Evolutionary conservation across 2,888 invertebrate genomes (phyloP).

Genomic region (Ophion obscuratus): DNA sequence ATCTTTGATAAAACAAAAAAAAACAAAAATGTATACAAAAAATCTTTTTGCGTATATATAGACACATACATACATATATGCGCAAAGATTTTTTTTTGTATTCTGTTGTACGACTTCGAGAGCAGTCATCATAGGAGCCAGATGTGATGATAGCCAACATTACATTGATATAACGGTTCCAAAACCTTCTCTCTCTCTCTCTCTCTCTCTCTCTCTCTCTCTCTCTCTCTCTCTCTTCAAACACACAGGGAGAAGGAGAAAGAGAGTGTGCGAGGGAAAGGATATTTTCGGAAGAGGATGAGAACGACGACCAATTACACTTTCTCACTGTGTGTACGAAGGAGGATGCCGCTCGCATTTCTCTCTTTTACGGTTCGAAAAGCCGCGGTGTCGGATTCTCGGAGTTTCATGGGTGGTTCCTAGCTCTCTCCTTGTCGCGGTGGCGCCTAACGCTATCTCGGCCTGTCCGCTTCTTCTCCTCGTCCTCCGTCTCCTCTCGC

Average conservation of each 20-base stretch:
- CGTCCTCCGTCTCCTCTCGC: conserved; percentile 75
- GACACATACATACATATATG: too few relatives aligned
- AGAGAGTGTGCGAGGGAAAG: conserved; percentile 39
- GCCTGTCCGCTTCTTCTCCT: conserved; percentile 71
- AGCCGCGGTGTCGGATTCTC: conserved; percentile 74
- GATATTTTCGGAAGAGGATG: conserved; percentile 21
- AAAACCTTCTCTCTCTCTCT: background rate
- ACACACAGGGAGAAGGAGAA: background rate
- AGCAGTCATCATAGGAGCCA: too few relatives aligned
- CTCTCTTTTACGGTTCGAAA: conserved; percentile 18
- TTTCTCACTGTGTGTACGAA: conserved; percentile 46
- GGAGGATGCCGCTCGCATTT: conserved; percentile 48
- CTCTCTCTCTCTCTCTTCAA: background rate
- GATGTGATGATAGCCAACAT: too few relatives aligned
- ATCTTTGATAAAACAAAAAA: too few relatives aligned
- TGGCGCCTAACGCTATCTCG: conserved; percentile 65
- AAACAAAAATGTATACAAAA: too few relatives aligned
- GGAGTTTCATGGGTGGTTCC: conserved; percentile 70
- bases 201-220: conserved; percentile 23
- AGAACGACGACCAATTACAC: conserved; percentile 61
- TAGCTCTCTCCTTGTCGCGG: conserved; percentile 40
- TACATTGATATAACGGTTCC: too few relatives aligned
- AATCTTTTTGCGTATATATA: too few relatives aligned
- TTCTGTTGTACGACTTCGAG: too few relatives aligned
- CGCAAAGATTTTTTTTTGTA: too few relatives aligned